Evolutionary conservation across 2,113 vertebrate species (phyloP).

Genomic region (Etheostoma spectabile): DNA sequence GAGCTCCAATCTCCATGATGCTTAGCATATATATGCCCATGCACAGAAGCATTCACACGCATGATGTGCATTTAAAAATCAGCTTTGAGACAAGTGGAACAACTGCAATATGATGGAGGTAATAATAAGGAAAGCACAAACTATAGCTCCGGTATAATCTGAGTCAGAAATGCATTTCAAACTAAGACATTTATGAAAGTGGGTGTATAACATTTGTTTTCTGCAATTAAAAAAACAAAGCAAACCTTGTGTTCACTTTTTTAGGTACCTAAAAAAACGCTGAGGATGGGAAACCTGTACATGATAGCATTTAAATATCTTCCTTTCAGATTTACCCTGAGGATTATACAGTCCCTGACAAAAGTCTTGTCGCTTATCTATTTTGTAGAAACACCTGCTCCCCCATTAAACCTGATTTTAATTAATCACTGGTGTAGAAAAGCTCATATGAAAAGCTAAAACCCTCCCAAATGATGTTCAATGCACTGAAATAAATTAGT

Average conservation of each 20-base stretch:
- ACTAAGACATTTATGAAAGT: neutral
- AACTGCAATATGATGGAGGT: slow-evolving; percentile 32
- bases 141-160: neutral
- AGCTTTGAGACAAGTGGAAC: slow-evolving; percentile 29
- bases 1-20: slow-evolving; percentile 39
- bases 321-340: slow-evolving; percentile 23
- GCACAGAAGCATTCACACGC: slow-evolving; percentile 5
- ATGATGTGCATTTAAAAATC: slow-evolving; percentile 34
- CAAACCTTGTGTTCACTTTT: neutral
- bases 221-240: neutral
- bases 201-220: slow-evolving; percentile 27
- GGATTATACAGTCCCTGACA: no score
- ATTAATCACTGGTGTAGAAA: no score
- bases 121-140: neutral
- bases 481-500: no score
- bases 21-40: slow-evolving; percentile 44
- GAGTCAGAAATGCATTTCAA: neutral
- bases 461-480: no score
- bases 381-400: no score
- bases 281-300: no score
- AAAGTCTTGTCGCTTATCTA: no score
- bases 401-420: no score
- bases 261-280: neutral
- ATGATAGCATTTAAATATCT: slow-evolving; percentile 37
- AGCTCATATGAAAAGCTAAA: no score